phyloP scores from a whole-genome alignment of 1,140 invertebrate genomes.

The Drosophila pectinifera region DNA sequence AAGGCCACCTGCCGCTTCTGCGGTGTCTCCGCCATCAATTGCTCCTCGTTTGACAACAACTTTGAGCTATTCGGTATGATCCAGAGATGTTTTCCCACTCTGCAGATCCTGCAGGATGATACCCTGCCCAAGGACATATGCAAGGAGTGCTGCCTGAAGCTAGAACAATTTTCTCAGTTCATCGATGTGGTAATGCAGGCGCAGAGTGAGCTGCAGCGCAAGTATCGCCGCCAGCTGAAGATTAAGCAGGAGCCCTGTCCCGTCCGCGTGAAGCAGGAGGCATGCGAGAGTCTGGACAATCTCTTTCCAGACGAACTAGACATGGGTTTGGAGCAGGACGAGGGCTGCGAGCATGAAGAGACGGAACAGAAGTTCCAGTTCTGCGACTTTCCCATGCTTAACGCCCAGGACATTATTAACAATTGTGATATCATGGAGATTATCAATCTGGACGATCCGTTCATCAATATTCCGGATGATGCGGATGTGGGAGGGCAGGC shows the following conservation, averaged over 20 bases:
- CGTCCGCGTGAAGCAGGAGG: slow-evolving; percentile 78
- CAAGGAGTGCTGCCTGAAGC: slow-evolving; percentile 55
- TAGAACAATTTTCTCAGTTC: slow-evolving; percentile 71
- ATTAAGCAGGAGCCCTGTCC: slow-evolving; percentile 78
- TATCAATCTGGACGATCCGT: slow-evolving; percentile 81
- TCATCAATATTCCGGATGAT: slow-evolving; percentile 81
- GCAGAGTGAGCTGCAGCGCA: slow-evolving; percentile 73
- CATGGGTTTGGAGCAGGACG: slow-evolving; percentile 65
- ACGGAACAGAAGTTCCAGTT: slow-evolving; percentile 81
- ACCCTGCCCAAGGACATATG: slow-evolving; percentile 77
- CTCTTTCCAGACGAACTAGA: slow-evolving; percentile 77
- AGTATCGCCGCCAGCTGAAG: slow-evolving; percentile 74
- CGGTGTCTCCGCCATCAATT: slow-evolving; percentile 48
- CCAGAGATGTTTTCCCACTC: slow-evolving; percentile 80
- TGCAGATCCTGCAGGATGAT: slow-evolving; percentile 81
- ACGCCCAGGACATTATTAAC: slow-evolving; percentile 80
- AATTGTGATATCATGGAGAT: slow-evolving; percentile 85
- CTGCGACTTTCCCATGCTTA: slow-evolving; percentile 78
- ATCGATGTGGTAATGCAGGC: slow-evolving; percentile 77
- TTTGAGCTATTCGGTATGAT: slow-evolving; percentile 80
- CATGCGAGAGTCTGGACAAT: slow-evolving; percentile 71
- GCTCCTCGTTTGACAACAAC: slow-evolving; percentile 73
- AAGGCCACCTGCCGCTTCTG: slow-evolving; percentile 75
- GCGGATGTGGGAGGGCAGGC: slow-evolving; percentile 54
- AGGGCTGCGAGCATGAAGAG: slow-evolving; percentile 63